Percentiles rank a stretch among this genome's conserved stretches.
Conservation (phyloP, 2,797 vertebrate genomes). For the Ispidina picta region DNA sequence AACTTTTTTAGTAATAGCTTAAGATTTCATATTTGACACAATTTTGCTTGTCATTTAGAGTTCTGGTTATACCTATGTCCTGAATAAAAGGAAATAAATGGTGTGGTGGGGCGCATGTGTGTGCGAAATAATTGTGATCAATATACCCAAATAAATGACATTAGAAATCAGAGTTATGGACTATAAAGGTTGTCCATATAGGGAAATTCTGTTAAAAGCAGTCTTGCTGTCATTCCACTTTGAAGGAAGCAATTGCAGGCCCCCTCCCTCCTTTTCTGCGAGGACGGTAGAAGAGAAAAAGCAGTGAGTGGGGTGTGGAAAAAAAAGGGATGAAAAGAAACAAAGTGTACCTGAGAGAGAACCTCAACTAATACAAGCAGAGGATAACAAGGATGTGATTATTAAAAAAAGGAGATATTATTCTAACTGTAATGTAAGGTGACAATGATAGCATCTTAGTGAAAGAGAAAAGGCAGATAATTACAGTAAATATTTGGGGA, state of each 20-base stretch:
- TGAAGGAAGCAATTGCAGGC: neutral
- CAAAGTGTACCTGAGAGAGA: neutral
- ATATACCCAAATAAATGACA: neutral
- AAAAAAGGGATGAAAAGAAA: neutral
- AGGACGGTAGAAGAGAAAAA: neutral
- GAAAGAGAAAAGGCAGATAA: neutral
- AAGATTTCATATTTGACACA: neutral
- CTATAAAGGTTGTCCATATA: neutral
- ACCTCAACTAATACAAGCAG: neutral
- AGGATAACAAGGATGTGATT: neutral
- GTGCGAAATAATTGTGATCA: neutral
- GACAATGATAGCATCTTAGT: neutral
- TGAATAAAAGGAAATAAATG: neutral
- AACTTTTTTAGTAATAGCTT: neutral
- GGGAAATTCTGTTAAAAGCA: neutral
- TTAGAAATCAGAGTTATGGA: neutral
- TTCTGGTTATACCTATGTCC: neutral
- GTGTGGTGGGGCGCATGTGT: rapidly evolving
- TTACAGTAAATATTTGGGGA: neutral
- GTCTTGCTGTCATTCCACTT: neutral
- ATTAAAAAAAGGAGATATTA: neutral
- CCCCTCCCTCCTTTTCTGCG: neutral
- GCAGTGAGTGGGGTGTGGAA: neutral
- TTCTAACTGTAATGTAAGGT: neutral
- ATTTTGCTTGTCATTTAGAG: neutral